Conservation (phyloP, 2,797 vertebrate species). For the Phataginus tricuspis region DNA sequence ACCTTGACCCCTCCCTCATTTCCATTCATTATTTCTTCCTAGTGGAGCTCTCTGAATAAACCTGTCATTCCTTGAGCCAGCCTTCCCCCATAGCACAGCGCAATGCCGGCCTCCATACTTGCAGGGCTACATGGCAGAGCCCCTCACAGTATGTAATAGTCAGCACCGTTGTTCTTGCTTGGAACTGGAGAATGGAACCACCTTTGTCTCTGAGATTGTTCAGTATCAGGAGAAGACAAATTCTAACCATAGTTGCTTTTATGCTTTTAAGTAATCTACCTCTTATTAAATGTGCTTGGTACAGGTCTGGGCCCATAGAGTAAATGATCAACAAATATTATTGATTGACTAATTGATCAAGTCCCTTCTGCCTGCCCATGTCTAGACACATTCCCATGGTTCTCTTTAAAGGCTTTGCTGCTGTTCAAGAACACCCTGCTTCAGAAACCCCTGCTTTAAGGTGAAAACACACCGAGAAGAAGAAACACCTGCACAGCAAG, state of each 20-base stretch:
- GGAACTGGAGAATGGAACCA: neutral
- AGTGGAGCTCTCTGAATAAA: neutral
- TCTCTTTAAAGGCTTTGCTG: slow-evolving; percentile 59
- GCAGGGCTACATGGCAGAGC: neutral
- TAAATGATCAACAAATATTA: slow-evolving; percentile 22
- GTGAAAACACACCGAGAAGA: slow-evolving; percentile 27
- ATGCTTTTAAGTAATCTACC: neutral
- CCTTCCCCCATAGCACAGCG: neutral
- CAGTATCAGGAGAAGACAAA: neutral
- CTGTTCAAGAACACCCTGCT: neutral
- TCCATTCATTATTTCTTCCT: neutral
- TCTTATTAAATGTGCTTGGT: neutral
- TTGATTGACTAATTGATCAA: slow-evolving; percentile 27
- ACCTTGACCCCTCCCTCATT: neutral
- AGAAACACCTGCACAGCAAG: slow-evolving; percentile 76
- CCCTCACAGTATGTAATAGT: accelerated
- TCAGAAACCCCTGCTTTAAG: slow-evolving; percentile 58
- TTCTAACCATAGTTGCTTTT: neutral
- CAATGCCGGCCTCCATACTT: accelerated
- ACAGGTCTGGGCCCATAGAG: neutral
- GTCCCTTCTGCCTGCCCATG: neutral
- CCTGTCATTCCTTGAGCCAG: neutral
- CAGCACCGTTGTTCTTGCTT: neutral
- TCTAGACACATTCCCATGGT: neutral
- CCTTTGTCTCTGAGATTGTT: neutral